Conservation (phyloP, 2,888 invertebrate genomes). For the Amiota mariae region DNA sequence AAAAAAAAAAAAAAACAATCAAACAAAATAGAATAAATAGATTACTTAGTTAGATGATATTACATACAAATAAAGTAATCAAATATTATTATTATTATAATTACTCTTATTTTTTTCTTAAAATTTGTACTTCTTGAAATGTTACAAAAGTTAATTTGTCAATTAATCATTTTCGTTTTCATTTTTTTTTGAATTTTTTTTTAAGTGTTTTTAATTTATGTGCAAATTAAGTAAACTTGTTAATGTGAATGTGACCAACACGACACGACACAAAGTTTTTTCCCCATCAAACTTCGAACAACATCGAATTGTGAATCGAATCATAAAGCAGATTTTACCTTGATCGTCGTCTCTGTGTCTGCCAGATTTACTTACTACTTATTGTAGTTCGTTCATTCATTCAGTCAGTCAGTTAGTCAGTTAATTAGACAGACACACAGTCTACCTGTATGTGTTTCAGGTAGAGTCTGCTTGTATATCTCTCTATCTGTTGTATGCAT, state of each 20-base stretch:
- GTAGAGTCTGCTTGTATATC: too few species aligned
- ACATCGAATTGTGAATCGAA: too few species aligned
- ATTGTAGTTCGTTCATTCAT: too few species aligned
- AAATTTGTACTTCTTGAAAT: not conserved
- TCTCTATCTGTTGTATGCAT: too few species aligned
- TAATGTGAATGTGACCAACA: not conserved
- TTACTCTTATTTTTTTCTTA: not conserved
- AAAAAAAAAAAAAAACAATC: not conserved
- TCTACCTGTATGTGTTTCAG: too few species aligned
- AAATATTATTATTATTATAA: too few species aligned
- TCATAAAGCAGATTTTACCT: not conserved
- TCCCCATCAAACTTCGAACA: too few species aligned
- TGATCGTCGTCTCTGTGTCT: conserved; percentile 15
- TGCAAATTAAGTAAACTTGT: conserved; percentile 8
- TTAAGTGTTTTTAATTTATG: not conserved
- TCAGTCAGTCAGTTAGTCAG: too few species aligned
- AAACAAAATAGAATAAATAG: conserved; percentile 35
- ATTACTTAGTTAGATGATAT: conserved; percentile 26
- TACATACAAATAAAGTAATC: not conserved
- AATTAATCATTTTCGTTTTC: not conserved
- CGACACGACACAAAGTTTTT: not conserved
- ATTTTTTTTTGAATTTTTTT: not conserved
- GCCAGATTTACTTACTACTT: not conserved
- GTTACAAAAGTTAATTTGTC: too few species aligned
- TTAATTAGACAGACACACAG: too few species aligned